Base-by-base conservation (phyloP, 2,888 invertebrate species). In the Neocrepidodera transversa region DNA sequence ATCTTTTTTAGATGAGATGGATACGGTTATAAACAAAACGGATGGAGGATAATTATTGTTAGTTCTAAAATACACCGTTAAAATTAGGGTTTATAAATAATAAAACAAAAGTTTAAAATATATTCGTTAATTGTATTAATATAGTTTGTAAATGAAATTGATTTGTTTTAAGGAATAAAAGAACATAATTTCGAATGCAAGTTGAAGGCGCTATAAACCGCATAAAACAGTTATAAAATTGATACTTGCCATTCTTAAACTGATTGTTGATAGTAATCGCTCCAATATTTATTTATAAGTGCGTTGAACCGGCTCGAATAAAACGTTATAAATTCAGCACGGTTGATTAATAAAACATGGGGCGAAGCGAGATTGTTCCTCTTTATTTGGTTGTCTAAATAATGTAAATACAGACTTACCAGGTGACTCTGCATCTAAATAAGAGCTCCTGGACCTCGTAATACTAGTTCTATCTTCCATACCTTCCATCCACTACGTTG, bases 401-500 rank as follows among this genome's bases (percentile, higher is more conserved):
- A 59, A 53, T 42, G 47, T 18, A 11, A 6, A 17, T 10, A 32
- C 5, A 28, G 13, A 68, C 73, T 67, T 70, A 77, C 76, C 76
- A 52, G 73, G 70, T 56, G 71, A 65, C 51, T 76, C 76, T 49
- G 63, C 65, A 64, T 75, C 74, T 59, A 76, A 64, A 64, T 75
- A 74, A 20, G 74, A 74, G 63, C 73, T 75, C 51, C 71, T 66
- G 32, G 74, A 72, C 50, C 73, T 69, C 35, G 68, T 68, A 36
- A 74, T 67, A 53, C 67, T 68, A 51, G 68, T 65, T 56, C 70
- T 68, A 49, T 76, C 76, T 62, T 77, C 77, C 76, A 90, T 90
- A 58, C 89, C 89, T 87, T 88, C 55, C 89, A 89, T 70, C 90
- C 90, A 82, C 89, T 90, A 67, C 87, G 86, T 78, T 90, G 90